These are phyloP conservation scores for Octodonta nipae DNA, from an alignment of 2,888 invertebrate genomes.

Conservation along the genomic window DNA sequence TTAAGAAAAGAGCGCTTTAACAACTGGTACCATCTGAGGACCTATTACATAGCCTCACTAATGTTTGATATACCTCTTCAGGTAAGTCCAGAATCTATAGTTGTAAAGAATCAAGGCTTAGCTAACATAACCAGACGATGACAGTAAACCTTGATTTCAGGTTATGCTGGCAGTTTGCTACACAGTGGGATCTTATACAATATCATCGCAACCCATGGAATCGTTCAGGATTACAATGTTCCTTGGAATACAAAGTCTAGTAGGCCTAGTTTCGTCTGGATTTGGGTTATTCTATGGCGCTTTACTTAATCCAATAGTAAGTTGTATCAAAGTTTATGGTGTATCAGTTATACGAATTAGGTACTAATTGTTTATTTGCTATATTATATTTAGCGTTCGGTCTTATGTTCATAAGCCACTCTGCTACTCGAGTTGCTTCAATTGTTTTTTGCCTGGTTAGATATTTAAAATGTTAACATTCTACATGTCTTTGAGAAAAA, in stretches of 20 bases:
- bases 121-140: no score
- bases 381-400: no score
- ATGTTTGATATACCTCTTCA: constrained; percentile 39
- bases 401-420: no score
- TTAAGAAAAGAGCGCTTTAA: constrained; percentile 72
- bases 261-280: constrained; percentile 69
- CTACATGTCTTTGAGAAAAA: no score
- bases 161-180: no score
- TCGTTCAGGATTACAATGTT: constrained; percentile 65
- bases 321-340: constrained; percentile 26
- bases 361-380: no score
- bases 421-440: no score
- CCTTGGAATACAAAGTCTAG: constrained; percentile 51
- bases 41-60: constrained; percentile 62
- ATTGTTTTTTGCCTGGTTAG: no score
- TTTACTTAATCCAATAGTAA: constrained; percentile 60
- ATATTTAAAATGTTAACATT: no score
- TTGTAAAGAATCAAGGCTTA: no score
- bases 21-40: constrained; percentile 70
- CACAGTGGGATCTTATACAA: background rate
- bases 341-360: no score
- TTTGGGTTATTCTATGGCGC: constrained; percentile 77
- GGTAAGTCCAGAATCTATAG: no score
- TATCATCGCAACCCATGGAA: constrained; percentile 61
- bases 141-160: constrained; percentile 1